phyloP scores from a whole-genome alignment of 2,888 invertebrate species.

The Corythucha ciliata region DNA sequence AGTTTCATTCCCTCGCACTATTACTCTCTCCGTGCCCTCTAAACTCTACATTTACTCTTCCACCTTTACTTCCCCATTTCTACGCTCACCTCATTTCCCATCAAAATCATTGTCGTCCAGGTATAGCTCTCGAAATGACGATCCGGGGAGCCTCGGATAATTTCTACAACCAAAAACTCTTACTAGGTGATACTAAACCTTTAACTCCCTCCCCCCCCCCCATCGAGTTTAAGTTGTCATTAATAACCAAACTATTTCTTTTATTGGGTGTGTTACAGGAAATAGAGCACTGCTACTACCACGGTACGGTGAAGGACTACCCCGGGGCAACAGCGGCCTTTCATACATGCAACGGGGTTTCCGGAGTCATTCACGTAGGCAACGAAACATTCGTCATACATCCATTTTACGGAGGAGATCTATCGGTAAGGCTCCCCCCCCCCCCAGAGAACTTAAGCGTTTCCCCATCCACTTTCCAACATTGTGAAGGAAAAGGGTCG shows the following conservation, averaged over 20 bases:
- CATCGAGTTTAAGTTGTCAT: neutral
- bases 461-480: neutral
- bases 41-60: too few relatives aligned
- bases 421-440: slow-evolving; percentile 74
- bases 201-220: neutral
- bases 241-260: too few relatives aligned
- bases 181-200: too few relatives aligned
- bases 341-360: slow-evolving; percentile 96
- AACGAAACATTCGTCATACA: slow-evolving; percentile 98
- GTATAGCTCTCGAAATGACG: too few relatives aligned
- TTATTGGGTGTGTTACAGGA: slow-evolving; percentile 51
- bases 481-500: too few relatives aligned
- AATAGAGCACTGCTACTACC: slow-evolving; percentile 98
- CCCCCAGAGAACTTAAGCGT: neutral
- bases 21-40: too few relatives aligned
- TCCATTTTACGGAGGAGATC: slow-evolving; percentile 93
- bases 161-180: too few relatives aligned
- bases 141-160: too few relatives aligned
- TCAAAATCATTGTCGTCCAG: too few relatives aligned
- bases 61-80: too few relatives aligned
- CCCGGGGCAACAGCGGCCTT: slow-evolving; percentile 93
- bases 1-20: too few relatives aligned
- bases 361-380: slow-evolving; percentile 93
- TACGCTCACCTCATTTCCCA: too few relatives aligned
- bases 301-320: slow-evolving; percentile 93